Evolutionary conservation across 2,113 vertebrate species (phyloP).

Genomic region (Rhea americana): DNA sequence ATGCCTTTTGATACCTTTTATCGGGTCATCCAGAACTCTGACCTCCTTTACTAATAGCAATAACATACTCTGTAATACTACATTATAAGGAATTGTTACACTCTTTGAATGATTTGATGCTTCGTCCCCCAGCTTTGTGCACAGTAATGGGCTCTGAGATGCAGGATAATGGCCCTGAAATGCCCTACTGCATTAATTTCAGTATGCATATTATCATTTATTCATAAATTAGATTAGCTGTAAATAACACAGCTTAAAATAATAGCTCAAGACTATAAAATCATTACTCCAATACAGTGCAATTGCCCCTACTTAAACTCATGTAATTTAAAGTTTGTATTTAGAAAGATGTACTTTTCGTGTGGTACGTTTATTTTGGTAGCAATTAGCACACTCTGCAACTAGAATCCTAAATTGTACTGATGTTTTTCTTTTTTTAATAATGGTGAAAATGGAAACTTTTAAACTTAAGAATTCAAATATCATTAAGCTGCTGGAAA

Average conservation of each 20-base stretch:
- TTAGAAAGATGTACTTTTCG: neutral
- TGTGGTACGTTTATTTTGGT: neutral
- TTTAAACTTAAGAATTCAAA: conserved; percentile 82
- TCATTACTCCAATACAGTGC: neutral
- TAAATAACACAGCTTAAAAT: neutral
- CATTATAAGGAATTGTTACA: neutral
- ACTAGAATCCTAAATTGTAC: neutral
- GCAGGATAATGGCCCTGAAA: neutral
- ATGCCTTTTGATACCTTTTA: neutral
- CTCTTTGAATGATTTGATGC: neutral
- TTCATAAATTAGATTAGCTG: conserved; percentile 1
- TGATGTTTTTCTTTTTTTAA: conserved; percentile 18
- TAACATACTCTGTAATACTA: neutral
- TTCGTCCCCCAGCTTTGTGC: neutral
- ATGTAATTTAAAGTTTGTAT: neutral
- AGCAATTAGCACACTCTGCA: neutral
- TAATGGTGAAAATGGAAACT: conserved; percentile 34
- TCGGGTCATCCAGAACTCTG: neutral
- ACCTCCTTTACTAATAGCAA: neutral
- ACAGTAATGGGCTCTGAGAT: neutral
- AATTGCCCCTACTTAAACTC: neutral
- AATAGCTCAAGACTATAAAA: neutral
- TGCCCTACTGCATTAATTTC: neutral
- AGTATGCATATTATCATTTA: neutral
- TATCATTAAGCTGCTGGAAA: conserved; percentile 87